Base-by-base conservation (phyloP, 2,888 invertebrate species). In the Altica lythri region DNA sequence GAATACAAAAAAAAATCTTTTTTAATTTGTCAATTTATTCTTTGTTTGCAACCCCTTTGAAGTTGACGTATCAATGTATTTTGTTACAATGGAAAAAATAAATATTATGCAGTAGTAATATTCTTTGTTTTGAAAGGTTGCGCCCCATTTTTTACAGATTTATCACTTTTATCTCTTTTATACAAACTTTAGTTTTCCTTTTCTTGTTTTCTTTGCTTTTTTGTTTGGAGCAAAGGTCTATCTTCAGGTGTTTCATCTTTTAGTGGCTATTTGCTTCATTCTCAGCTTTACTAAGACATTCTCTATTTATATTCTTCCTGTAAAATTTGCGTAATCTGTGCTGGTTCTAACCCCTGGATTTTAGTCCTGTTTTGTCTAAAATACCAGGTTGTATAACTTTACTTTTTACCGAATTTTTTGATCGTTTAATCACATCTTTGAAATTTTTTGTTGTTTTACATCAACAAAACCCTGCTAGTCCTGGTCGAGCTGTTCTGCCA, bases 401-500 rank as follows among this genome's bases (percentile, higher is more conserved):
- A 65, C 89, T 89, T 78, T 95, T 95, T 8, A 95, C 90, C 0
- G 94, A 89, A 61, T 88, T 84, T 57, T 82, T 85, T 0, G 95
- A 93, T 62, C 88, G 84, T 73, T 90, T 91, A 30, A 97, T 89
- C 12, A 99, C 89, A 46, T 92, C 89, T 76, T 96, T 96, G 14
- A 99, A 89, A 3, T 98, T 82, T 68, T 84, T 85, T 1, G 97
- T 82, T 77, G 99, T 98, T 53, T 84, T 85, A 76, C 99, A 98
- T 0, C 96, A 96, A 42, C 98, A 94, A 53, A 93, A 89, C 16
- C 98, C 98, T 9, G 89, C 89, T 8, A 66, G 55, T 0, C 97
- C 97, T 10, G 61, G 59, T 69, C 98, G 83, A 0, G 98, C 98
- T 1, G 98, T 99, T 67, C 98, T 81, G 27, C 98, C 98, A 5